Percentiles rank a stretch among this genome's conserved stretches.
These are phyloP conservation scores for Parnassius mnemosyne DNA, from an alignment of 2,888 invertebrate genomes.

Conservation along the genomic window DNA sequence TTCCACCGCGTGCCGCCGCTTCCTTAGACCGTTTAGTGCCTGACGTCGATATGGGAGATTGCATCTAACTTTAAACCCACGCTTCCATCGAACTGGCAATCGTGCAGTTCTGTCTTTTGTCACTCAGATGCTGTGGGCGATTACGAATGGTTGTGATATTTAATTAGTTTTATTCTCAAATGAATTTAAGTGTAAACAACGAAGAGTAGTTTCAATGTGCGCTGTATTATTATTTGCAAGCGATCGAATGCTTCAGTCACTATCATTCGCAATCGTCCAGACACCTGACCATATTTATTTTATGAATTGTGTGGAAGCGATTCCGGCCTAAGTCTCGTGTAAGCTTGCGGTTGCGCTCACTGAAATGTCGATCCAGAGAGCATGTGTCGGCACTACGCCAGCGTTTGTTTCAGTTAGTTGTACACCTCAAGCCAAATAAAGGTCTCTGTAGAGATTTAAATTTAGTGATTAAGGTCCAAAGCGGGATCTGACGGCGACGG, in stretches of 20 bases:
- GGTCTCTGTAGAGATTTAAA: conserved; percentile 55
- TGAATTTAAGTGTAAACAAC: conserved; percentile 12
- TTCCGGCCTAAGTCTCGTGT: conserved; percentile 52
- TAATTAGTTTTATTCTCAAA: conserved; percentile 5
- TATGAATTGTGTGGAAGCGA: conserved; percentile 33
- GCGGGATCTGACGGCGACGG: conserved; percentile 51
- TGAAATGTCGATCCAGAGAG: conserved; percentile 35
- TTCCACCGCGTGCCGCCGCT: conserved; percentile 68
- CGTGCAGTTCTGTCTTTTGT: conserved; percentile 1
- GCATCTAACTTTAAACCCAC: conserved; percentile 39
- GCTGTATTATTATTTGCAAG: conserved; percentile 4
- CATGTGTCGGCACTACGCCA: conserved; percentile 33
- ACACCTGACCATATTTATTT: conserved; percentile 14
- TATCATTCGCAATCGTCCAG: conserved; percentile 2
- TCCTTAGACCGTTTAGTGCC: conserved; percentile 70
- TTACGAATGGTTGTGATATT: conserved; percentile 2
- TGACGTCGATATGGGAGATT: conserved; percentile 58
- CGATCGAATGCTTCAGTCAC: conserved; percentile 13
- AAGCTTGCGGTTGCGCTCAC: conserved; percentile 49
- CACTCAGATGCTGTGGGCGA: conserved; percentile 1
- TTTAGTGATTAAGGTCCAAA: conserved; percentile 49
- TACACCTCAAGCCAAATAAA: conserved; percentile 49
- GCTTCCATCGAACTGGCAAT: neutral
- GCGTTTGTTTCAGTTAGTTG: conserved; percentile 44
- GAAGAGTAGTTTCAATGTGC: neutral